These are phyloP conservation scores for Anseranas semipalmata DNA, from an alignment of 2,113 vertebrate genomes.

Conservation along the genomic window DNA sequence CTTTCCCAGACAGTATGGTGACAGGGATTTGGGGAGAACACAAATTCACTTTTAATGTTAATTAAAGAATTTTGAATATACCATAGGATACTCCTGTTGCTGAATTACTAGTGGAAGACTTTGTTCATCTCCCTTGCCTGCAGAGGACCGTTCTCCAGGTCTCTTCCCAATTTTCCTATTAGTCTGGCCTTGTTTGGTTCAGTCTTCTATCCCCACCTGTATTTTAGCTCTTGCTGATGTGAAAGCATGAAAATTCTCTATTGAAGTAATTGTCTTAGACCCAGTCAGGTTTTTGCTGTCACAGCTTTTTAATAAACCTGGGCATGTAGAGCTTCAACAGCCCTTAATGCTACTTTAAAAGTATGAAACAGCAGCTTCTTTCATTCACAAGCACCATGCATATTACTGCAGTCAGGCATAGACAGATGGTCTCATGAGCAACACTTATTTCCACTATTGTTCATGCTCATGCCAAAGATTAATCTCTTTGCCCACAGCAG, in stretches of 20 bases:
- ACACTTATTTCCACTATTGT: not conserved
- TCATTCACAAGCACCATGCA: not conserved
- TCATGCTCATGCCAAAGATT: not conserved
- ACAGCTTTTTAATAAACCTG: not conserved
- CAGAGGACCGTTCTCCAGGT: not conserved
- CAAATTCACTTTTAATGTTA: not conserved
- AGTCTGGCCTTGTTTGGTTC: not conserved
- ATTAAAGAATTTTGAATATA: not conserved
- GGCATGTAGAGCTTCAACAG: not conserved
- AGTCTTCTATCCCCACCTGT: not conserved
- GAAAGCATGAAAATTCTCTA: accelerated
- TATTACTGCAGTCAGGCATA: not conserved
- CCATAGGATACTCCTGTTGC: not conserved
- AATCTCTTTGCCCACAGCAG: slow-evolving; percentile 11
- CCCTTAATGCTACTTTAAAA: not conserved
- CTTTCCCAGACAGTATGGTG: not conserved
- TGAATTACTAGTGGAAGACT: not conserved
- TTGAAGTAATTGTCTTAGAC: not conserved
- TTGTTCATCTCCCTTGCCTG: not conserved
- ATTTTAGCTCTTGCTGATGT: not conserved
- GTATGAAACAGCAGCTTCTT: not conserved
- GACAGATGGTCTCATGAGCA: not conserved
- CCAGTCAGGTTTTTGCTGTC: not conserved
- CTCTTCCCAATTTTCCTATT: not conserved
- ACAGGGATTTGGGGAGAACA: not conserved